These are phyloP conservation scores for Apotomis capreana DNA, from an alignment of 2,888 invertebrate species.

Conservation along the genomic window DNA sequence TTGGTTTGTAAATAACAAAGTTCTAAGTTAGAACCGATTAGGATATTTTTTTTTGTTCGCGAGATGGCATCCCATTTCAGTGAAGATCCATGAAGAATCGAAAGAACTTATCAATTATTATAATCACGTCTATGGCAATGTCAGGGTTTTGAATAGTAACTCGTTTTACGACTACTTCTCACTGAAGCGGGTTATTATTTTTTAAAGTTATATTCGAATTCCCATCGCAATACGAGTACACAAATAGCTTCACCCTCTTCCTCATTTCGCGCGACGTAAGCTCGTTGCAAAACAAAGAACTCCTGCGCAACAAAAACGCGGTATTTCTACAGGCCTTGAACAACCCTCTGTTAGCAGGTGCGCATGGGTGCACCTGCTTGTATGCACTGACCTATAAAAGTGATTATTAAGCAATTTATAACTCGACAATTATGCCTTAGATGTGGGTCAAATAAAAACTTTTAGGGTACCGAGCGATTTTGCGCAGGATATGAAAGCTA, in stretches of 20 bases:
- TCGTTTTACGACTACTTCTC: too few relatives aligned
- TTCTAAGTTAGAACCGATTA: too few relatives aligned
- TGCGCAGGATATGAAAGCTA: background rate
- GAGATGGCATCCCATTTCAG: too few relatives aligned
- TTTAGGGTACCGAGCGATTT: slow-evolving; percentile 35
- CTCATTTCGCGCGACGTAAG: slow-evolving; percentile 32
- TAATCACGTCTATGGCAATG: too few relatives aligned
- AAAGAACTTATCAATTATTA: too few relatives aligned
- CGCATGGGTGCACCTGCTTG: slow-evolving; percentile 72
- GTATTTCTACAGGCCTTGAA: slow-evolving; percentile 71
- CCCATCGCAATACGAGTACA: background rate
- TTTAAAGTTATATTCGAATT: too few relatives aligned
- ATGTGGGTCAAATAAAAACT: slow-evolving; percentile 77
- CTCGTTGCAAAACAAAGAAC: slow-evolving; percentile 46
- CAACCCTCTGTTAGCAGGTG: slow-evolving; percentile 70
- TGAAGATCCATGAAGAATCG: too few relatives aligned
- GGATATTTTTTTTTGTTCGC: too few relatives aligned
- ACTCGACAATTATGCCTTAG: slow-evolving; percentile 71
- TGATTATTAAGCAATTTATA: slow-evolving; percentile 79
- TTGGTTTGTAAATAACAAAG: too few relatives aligned
- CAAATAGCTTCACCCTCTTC: slow-evolving; percentile 34
- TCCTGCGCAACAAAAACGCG: slow-evolving; percentile 51
- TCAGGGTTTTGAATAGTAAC: too few relatives aligned
- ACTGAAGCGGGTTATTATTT: too few relatives aligned
- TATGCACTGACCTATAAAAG: slow-evolving; percentile 81